A percentile compares a stretch with the other conserved stretches of the same genome.
These are phyloP conservation scores for Ellobium chinense DNA, from an alignment of 2,888 invertebrate genomes.

Conservation along the genomic window DNA sequence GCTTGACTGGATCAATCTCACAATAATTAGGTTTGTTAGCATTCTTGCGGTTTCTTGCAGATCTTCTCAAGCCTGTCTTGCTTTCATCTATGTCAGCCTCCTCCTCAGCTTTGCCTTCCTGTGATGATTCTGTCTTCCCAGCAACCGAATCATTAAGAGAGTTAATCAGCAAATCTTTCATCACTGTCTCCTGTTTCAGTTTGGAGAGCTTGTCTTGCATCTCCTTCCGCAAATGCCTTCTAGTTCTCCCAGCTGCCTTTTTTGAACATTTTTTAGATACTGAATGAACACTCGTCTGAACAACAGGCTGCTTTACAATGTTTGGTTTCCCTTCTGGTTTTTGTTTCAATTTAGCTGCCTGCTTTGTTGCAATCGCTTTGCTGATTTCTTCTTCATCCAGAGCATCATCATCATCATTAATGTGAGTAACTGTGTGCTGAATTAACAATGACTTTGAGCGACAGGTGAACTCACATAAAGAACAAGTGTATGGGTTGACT, in stretches of 20 bases:
- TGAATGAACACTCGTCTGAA: background rate
- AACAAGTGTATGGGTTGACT: constrained; percentile 77
- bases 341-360: background rate
- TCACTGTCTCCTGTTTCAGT: background rate
- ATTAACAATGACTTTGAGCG: constrained; percentile 63
- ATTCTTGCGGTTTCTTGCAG: background rate
- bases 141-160: background rate
- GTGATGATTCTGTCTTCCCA: background rate
- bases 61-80: background rate
- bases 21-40: background rate
- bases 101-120: background rate
- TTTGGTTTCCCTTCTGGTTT: background rate
- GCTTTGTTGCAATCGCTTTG: background rate
- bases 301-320: background rate
- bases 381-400: background rate
- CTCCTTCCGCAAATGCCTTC: background rate
- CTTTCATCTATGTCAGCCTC: background rate
- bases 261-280: background rate
- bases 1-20: background rate
- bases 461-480: constrained; percentile 74
- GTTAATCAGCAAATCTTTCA: background rate
- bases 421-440: constrained; percentile 14
- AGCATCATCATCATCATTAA: constrained; percentile 23
- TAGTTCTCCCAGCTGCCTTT: background rate
- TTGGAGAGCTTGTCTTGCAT: background rate